These are phyloP conservation scores for Heliothis peltigera DNA, from an alignment of 2,888 invertebrate genomes.

Conservation along the genomic window DNA sequence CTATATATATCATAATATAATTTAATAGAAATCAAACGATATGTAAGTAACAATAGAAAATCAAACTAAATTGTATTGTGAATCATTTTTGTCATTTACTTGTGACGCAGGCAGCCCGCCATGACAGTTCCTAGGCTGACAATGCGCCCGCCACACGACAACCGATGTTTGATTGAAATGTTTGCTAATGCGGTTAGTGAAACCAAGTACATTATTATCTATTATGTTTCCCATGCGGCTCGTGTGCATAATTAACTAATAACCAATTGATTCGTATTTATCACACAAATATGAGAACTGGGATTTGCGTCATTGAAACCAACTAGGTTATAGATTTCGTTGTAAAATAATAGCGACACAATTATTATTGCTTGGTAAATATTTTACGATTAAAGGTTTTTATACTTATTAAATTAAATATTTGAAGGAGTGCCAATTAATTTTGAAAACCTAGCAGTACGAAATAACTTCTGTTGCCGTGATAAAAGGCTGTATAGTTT, in stretches of 20 bases:
- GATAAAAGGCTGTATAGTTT: no score
- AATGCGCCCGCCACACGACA: constrained; percentile 37
- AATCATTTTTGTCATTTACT: constrained; percentile 52
- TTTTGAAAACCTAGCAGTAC: no score
- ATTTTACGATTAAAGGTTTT: no score
- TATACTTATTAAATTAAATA: no score
- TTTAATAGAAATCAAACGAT: neutral
- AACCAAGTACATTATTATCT: constrained; percentile 20
- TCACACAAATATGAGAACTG: constrained; percentile 6
- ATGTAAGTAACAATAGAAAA: neutral
- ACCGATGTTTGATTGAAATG: constrained; percentile 46
- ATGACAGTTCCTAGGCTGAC: constrained; percentile 51
- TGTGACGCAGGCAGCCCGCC: constrained; percentile 54
- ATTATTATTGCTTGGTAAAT: no score
- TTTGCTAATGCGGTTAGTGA: constrained; percentile 30
- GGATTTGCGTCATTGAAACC: neutral
- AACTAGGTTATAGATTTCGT: no score
- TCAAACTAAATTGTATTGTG: constrained; percentile 35
- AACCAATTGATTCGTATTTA: constrained; percentile 6
- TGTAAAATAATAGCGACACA: no score
- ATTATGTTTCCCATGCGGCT: constrained; percentile 23
- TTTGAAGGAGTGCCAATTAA: no score
- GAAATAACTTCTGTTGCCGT: no score
- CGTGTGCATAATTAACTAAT: constrained; percentile 23
- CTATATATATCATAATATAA: neutral